A percentile compares a stretch with the other conserved stretches of the same genome.
Conservation (phyloP, 2,113 vertebrate species). For the Eolophus roseicapilla region DNA sequence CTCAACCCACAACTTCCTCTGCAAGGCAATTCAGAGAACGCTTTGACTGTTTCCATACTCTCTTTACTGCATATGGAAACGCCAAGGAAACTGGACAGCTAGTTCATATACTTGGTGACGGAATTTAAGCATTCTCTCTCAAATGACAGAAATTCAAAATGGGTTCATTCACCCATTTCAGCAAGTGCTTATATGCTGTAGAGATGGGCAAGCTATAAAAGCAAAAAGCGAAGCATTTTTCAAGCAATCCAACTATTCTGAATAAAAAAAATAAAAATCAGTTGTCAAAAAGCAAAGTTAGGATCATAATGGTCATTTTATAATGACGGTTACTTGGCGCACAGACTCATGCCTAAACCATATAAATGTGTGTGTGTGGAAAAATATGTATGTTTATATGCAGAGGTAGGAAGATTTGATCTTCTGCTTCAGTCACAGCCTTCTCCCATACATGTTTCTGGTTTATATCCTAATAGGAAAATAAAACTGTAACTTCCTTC, state of each 20-base stretch:
- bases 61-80: background rate
- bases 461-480: background rate
- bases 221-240: background rate
- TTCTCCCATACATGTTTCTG: background rate
- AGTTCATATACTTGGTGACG: background rate
- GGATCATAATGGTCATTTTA: background rate
- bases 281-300: background rate
- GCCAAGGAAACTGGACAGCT: background rate
- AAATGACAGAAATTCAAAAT: background rate
- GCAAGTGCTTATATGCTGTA: background rate
- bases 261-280: background rate
- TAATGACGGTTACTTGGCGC: background rate
- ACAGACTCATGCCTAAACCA: background rate
- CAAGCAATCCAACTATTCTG: background rate
- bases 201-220: background rate
- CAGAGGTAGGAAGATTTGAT: background rate
- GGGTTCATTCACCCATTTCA: background rate
- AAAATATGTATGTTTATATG: background rate
- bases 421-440: background rate
- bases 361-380: background rate
- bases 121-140: background rate
- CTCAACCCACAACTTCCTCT: fast-evolving
- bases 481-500: background rate
- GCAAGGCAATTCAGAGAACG: background rate
- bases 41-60: background rate